phyloP scores from a whole-genome alignment of 2,113 vertebrate species.

The Cepphus grylle region DNA sequence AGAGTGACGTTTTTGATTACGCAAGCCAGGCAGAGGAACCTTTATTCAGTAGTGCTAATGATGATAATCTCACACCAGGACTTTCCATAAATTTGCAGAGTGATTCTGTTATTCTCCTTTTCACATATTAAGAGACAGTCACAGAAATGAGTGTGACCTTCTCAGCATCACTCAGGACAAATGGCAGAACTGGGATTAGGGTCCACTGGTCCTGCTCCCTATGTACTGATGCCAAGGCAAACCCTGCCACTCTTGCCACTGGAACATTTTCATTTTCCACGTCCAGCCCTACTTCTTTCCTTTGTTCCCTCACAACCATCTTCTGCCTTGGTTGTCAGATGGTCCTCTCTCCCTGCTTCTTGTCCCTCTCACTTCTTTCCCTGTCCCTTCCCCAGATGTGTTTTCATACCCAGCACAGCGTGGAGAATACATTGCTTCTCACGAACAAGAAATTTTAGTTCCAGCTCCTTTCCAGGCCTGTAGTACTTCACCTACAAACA shows the following conservation, averaged over 20 bases:
- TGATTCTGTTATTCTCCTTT: neutral
- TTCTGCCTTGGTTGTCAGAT: neutral
- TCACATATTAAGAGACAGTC: neutral
- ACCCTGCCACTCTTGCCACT: neutral
- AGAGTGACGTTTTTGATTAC: neutral
- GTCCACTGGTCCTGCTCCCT: neutral
- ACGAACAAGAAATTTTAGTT: neutral
- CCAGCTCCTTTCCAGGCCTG: neutral
- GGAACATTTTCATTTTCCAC: neutral
- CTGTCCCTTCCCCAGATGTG: neutral
- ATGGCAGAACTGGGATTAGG: neutral
- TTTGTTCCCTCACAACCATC: neutral
- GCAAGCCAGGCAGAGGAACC: neutral
- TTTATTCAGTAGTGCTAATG: neutral
- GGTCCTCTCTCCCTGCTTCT: neutral
- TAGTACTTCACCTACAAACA: neutral
- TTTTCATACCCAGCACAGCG: neutral
- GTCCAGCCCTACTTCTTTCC: neutral
- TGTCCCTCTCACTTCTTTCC: neutral
- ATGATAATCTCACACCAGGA: neutral
- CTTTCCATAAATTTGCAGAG: neutral
- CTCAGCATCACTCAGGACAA: neutral
- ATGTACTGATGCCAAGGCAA: neutral
- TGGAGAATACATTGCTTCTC: neutral
- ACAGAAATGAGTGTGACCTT: neutral